A percentile compares a stretch with the other conserved stretches of the same genome.
These are phyloP conservation scores for Amiota mariae DNA, from an alignment of 2,888 invertebrate genomes.

Conservation along the genomic window DNA sequence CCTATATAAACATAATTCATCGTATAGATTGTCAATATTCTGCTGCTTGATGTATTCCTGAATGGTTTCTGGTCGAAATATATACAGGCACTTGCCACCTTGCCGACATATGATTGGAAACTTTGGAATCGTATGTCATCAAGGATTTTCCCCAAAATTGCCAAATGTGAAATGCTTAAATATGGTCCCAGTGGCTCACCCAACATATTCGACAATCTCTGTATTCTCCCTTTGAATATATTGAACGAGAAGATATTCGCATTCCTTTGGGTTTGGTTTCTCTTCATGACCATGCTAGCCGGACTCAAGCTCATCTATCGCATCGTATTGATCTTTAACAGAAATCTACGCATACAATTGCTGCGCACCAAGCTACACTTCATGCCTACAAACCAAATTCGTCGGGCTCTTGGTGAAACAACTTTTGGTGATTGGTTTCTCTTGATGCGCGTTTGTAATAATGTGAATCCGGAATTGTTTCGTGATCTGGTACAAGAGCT, in stretches of 20 bases:
- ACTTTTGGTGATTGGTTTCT: slow-evolving; percentile 86
- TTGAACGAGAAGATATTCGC: slow-evolving; percentile 87
- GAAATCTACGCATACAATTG: slow-evolving; percentile 61
- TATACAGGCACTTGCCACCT: slow-evolving; percentile 59
- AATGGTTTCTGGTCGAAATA: slow-evolving; percentile 70
- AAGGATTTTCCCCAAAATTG: slow-evolving; percentile 77
- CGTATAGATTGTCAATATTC: slow-evolving; percentile 64
- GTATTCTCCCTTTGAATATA: slow-evolving; percentile 84
- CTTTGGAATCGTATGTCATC: slow-evolving; percentile 69
- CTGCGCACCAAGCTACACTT: slow-evolving; percentile 58
- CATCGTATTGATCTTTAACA: slow-evolving; percentile 76
- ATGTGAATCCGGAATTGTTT: slow-evolving; percentile 82
- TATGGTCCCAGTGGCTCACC: slow-evolving; percentile 88
- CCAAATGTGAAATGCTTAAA: slow-evolving; percentile 91
- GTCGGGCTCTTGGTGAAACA: slow-evolving; percentile 48
- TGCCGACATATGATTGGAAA: slow-evolving; percentile 65
- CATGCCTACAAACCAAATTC: slow-evolving; percentile 55
- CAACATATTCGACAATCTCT: slow-evolving; percentile 84
- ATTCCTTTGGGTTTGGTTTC: slow-evolving; percentile 84
- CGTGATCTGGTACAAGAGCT: slow-evolving; percentile 78
- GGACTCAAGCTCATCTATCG: slow-evolving; percentile 81
- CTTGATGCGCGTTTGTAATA: slow-evolving; percentile 83
- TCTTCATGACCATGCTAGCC: slow-evolving; percentile 78
- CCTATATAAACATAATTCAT: background rate
- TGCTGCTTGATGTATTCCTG: slow-evolving; percentile 66